Conservation (phyloP, 2,888 invertebrate species). For the Brassicogethes aeneus region DNA sequence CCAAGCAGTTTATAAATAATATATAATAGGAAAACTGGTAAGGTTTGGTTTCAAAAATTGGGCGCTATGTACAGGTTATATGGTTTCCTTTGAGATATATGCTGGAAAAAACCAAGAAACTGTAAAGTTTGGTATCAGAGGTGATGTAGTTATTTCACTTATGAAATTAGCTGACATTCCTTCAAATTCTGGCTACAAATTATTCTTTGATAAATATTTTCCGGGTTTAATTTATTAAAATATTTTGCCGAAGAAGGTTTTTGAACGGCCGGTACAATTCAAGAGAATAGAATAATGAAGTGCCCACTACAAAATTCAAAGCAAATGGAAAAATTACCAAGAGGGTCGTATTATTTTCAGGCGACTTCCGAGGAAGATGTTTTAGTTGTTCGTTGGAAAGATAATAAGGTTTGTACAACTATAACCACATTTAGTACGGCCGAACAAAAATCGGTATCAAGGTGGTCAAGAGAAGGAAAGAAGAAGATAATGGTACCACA, state of each 20-base stretch:
- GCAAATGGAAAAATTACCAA: no score
- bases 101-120: slow-evolving; percentile 14
- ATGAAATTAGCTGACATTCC: neutral
- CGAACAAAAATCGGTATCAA: no score
- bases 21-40: slow-evolving; percentile 16
- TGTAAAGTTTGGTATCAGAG: slow-evolving; percentile 4
- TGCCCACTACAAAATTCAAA: no score
- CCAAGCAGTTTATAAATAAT: slow-evolving; percentile 17
- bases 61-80: slow-evolving; percentile 17
- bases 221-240: neutral
- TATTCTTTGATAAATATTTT: neutral
- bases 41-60: slow-evolving; percentile 17
- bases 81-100: slow-evolving; percentile 19
- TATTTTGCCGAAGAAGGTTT: neutral
- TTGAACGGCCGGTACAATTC: neutral
- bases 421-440: no score
- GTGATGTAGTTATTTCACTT: slow-evolving; percentile 5
- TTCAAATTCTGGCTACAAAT: slow-evolving; percentile 2
- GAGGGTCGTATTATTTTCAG: no score
- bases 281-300: no score
- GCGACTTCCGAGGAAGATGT: no score
- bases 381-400: no score
- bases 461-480: no score
- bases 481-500: no score
- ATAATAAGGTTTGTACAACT: no score